Evolutionary conservation across 2,113 vertebrate genomes (phyloP).

Genomic region (Pollachius pollachius): DNA sequence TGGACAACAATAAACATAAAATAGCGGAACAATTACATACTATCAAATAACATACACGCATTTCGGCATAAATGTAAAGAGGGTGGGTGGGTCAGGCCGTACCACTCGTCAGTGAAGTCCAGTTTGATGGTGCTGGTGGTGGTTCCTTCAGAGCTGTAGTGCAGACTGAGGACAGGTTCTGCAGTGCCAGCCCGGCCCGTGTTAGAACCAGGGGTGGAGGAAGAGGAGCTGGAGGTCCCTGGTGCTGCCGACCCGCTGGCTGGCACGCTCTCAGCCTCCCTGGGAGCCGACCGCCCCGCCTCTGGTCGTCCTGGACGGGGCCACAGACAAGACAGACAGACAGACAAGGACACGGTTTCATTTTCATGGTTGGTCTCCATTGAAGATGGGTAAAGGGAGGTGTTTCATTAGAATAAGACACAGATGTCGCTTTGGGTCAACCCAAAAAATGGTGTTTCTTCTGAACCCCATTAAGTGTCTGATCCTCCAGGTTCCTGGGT

Average conservation of each 20-base stretch:
- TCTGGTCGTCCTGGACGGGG: slow-evolving; percentile 75
- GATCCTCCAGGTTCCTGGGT: no score
- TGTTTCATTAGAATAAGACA: background rate
- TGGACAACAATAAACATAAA: no score
- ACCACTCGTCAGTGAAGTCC: slow-evolving; percentile 98
- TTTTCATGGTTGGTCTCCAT: background rate
- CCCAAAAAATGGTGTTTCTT: no score
- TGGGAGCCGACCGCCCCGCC: slow-evolving; percentile 53
- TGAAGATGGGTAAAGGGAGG: slow-evolving; percentile 10
- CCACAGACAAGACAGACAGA: background rate
- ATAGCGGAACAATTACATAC: no score
- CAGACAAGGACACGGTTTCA: background rate
- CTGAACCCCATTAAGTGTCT: no score
- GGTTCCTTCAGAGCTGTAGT: slow-evolving; percentile 98
- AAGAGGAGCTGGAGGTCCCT: background rate
- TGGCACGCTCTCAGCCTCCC: slow-evolving; percentile 14
- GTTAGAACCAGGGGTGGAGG: slow-evolving; percentile 1
- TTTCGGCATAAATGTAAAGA: no score
- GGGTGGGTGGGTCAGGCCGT: slow-evolving; percentile 38
- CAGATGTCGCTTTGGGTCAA: background rate
- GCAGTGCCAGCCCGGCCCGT: slow-evolving; percentile 75
- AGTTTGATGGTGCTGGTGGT: slow-evolving; percentile 98
- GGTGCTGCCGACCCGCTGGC: background rate
- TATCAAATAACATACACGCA: no score
- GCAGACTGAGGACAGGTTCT: slow-evolving; percentile 94